Evolutionary conservation across 1,140 invertebrate genomes (phyloP).

Genomic region (Drosophila lacteicornis): DNA sequence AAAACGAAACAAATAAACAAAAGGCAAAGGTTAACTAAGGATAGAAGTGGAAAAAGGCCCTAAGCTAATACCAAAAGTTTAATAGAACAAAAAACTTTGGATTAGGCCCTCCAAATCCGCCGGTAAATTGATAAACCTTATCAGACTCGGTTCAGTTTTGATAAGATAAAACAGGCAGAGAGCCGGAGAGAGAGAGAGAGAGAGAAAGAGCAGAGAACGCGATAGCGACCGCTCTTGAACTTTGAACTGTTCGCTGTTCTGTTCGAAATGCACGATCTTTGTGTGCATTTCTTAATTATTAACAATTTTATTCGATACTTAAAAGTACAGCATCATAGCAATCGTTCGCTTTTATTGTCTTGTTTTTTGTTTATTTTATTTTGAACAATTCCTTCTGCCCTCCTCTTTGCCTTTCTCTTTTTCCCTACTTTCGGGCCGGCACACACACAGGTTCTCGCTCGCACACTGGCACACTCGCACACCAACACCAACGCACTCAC

Average conservation of each 20-base stretch:
- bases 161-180: constrained; percentile 31
- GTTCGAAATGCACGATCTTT: constrained; percentile 11
- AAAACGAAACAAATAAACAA: constrained; percentile 1
- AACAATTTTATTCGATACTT: not conserved
- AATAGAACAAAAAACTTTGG: constrained; percentile 21
- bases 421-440: constrained; percentile 29
- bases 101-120: constrained; percentile 22
- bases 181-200: not conserved
- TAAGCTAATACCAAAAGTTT: not conserved
- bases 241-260: constrained; percentile 31
- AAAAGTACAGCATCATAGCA: constrained; percentile 39
- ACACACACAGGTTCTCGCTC: constrained; percentile 84
- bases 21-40: constrained; percentile 30
- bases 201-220: not conserved
- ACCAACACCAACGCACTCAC: constrained; percentile 84
- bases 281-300: constrained; percentile 8
- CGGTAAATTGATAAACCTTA: constrained; percentile 31
- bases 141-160: constrained; percentile 5
- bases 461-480: not conserved
- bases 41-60: not conserved
- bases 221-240: constrained; percentile 29
- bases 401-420: constrained; percentile 20
- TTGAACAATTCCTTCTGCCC: constrained; percentile 11
- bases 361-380: constrained; percentile 44
- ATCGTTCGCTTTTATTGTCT: constrained; percentile 9